Base-by-base conservation (phyloP, 2,797 vertebrate genomes). In the Pseudochromis fuscus region DNA sequence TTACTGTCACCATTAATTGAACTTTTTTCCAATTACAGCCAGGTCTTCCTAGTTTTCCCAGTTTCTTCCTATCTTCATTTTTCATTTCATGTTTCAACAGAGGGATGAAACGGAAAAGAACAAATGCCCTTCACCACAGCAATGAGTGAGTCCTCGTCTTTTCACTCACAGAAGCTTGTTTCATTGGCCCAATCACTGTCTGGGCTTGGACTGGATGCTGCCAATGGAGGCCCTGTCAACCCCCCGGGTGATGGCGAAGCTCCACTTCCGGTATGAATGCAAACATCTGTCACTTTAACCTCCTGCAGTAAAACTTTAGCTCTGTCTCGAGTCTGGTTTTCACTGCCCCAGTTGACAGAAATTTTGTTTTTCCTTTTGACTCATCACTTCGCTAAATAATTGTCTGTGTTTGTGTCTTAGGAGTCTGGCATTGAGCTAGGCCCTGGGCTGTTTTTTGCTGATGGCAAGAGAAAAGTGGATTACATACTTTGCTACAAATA, bases 401-500 rank as follows among this genome's bases (percentile, higher is more conserved):
- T 45, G 25, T 9, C n/a, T 55, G 8, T 64, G n/a, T 45, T 4
- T 74, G n/a, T 53, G 44, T 85, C 31, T 57, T 33, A 95, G 94
- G 92, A 91, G 18, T 88, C 90, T 7, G 89, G 84, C 65, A 93
- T 93, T 24, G 90, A 93, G 24, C 84, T 91, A 16, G 92, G 91
- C 42, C 90, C 89, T 52, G 94, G 94, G 31, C 93, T 96, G 88
- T 95, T 92, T 86, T 98, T 99, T 77, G 83, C 90, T 3, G 96
- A 98, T 79, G 96, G 94, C 77, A 95, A 92, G 86, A 95, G 95
- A 77, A 98, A 97, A 90, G 96, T 99, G 0, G 98, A 99, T 87
- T 99, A 99, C 0, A 92, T 99, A 38, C 90, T 99, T 3, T 96
- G 92, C 37, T 98, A 98, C 85, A 96, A 98, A 88, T 96, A 93